phyloP scores from a whole-genome alignment of 2,797 vertebrate genomes.

The Molossus alvarezi region DNA sequence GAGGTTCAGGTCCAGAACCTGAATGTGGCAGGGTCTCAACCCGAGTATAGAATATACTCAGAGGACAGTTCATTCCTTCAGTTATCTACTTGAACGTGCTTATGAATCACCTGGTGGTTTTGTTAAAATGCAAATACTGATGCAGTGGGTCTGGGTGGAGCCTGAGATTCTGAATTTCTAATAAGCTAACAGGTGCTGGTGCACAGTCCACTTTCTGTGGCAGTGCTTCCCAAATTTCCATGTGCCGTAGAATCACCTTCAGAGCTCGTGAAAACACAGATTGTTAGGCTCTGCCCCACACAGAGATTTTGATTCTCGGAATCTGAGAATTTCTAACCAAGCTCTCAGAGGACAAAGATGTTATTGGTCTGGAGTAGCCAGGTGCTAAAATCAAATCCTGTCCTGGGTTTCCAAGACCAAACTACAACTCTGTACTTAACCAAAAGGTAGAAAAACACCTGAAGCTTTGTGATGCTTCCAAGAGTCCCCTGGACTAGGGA shows the following conservation, averaged over 20 bases:
- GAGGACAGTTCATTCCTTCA: neutral
- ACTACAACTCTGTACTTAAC: conserved; percentile 30
- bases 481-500: neutral
- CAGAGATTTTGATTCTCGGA: neutral
- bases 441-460: neutral
- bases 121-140: neutral
- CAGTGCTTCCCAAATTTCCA: neutral
- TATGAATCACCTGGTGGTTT: neutral
- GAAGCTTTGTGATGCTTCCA: conserved; percentile 13
- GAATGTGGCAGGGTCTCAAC: neutral
- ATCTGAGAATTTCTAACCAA: neutral
- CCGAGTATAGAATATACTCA: neutral
- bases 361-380: neutral
- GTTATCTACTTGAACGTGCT: neutral
- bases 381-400: conserved; percentile 6
- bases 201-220: neutral
- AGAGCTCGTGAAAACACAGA: neutral
- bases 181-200: neutral
- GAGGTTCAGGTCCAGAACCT: conserved; percentile 15
- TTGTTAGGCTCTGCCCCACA: neutral
- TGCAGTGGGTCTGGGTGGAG: neutral
- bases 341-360: neutral
- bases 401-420: neutral
- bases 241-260: neutral
- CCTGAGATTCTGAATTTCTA: neutral